Evolutionary conservation across 2,888 invertebrate genomes (phyloP), one percentile per base, ranked within the genome.

Genomic region (Elegia similella): DNA sequence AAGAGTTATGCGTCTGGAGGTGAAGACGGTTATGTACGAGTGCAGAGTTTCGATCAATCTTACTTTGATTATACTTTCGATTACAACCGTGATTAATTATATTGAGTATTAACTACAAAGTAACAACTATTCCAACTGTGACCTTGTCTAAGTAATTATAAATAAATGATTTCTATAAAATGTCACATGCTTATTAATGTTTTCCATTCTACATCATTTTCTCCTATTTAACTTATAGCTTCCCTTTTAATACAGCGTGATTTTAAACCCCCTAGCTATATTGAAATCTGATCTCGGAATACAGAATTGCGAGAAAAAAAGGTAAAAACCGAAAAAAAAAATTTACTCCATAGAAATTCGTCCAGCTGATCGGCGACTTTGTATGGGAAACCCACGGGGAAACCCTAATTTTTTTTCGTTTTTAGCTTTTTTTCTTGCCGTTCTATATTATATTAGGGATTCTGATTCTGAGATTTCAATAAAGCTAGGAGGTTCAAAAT

Each of bases 61-160:
- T 99, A 99, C 91, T 98, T 97, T 87, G 98, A 99, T 80, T 98
- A 98, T 86, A 95, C 96, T 71, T 98, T 98, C 85, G 98, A 98
- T 92, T 98, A 95, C 72, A 92, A 92, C 72, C 86, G 92, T 68
- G 92, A 92, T 70, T 92, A 74, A 80, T 66, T 55, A 10, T 38
- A 38, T 34, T 15, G 7, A 30, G 53, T 54, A 62, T 69, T 66
- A 34, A 62, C 58, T 66, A 62, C 55, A 47, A 67, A 47, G 44
- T 62, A 65, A 47, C 23, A 55, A 44, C 42, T 46, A 15, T 43
- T 44, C 42, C 32, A 44, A 34, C 32, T 54, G n/a, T 17, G n/a
- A 38, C 15, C 17, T 42, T 52, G 59, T 69, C 59, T 69, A 68
- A 62, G 62, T 69, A 62, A 62, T 62, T 65, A 60, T 67, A 67